These are phyloP conservation scores for Brachionus paranguensis DNA, from an alignment of 1,140 invertebrate species.

Conservation along the genomic window DNA sequence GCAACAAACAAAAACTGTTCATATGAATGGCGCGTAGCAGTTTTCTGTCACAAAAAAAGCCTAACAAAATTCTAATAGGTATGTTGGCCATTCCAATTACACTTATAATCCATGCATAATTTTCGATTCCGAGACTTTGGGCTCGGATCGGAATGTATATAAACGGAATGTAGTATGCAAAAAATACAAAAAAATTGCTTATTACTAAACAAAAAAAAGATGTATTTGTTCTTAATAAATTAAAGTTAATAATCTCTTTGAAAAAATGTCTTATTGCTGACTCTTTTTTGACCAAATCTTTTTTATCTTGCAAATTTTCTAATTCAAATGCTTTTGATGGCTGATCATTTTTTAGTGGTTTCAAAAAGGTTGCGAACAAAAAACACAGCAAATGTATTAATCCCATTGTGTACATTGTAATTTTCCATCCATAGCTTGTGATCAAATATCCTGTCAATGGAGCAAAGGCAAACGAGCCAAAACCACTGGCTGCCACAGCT, in stretches of 20 bases:
- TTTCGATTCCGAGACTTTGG: conserved; percentile 40
- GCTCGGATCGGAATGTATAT: conserved; percentile 66
- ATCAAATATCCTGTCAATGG: not conserved
- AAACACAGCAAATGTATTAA: not conserved
- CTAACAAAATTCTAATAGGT: conserved; percentile 58
- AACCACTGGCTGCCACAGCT: conserved; percentile 56
- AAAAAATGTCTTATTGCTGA: conserved; percentile 55
- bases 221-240: conserved; percentile 68
- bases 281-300: not conserved
- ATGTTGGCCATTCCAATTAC: conserved; percentile 61
- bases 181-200: conserved; percentile 89
- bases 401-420: not conserved
- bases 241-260: conserved; percentile 75
- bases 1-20: conserved; percentile 2
- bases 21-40: not conserved
- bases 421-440: not conserved
- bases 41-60: conserved; percentile 60
- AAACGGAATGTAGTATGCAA: conserved; percentile 90
- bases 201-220: conserved; percentile 81
- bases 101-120: conserved; percentile 52
- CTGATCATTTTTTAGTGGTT: not conserved
- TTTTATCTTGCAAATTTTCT: not conserved
- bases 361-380: not conserved
- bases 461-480: conserved; percentile 13
- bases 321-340: not conserved